Conservation (phyloP, 1,140 invertebrate species). For the Arion vulgaris region DNA sequence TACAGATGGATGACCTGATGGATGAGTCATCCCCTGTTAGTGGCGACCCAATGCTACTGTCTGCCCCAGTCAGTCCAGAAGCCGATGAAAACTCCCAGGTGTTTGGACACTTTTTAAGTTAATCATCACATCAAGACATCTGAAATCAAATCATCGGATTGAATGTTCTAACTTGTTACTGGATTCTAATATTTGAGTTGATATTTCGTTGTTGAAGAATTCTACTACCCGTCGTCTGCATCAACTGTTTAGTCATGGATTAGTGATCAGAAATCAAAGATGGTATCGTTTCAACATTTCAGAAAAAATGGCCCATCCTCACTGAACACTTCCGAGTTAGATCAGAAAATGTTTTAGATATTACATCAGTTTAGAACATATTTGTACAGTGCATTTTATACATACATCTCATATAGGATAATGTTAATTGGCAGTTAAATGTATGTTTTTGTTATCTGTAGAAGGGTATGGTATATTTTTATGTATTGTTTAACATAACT, state of each 20-base stretch:
- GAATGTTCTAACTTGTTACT: background rate
- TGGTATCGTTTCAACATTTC: no score
- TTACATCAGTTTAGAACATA: no score
- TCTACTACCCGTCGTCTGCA: background rate
- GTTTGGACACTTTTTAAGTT: constrained; percentile 2
- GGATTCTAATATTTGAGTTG: background rate
- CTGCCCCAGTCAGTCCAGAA: constrained; percentile 64
- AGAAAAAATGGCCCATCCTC: no score
- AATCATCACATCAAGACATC: background rate
- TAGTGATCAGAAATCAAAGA: background rate
- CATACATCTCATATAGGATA: no score
- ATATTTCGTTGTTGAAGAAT: background rate
- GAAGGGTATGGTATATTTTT: no score
- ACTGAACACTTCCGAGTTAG: no score
- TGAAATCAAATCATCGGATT: no score
- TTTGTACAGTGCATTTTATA: no score
- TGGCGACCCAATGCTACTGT: constrained; percentile 81
- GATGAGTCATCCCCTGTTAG: constrained; percentile 81
- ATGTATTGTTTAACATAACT: no score
- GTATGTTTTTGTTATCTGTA: no score
- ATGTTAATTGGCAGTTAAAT: no score
- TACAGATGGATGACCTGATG: constrained; percentile 34
- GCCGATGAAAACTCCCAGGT: constrained; percentile 43
- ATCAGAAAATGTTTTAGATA: no score
- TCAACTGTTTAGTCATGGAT: background rate